Base-by-base conservation (phyloP, 2,797 vertebrate genomes). In the Bufotes viridis region DNA sequence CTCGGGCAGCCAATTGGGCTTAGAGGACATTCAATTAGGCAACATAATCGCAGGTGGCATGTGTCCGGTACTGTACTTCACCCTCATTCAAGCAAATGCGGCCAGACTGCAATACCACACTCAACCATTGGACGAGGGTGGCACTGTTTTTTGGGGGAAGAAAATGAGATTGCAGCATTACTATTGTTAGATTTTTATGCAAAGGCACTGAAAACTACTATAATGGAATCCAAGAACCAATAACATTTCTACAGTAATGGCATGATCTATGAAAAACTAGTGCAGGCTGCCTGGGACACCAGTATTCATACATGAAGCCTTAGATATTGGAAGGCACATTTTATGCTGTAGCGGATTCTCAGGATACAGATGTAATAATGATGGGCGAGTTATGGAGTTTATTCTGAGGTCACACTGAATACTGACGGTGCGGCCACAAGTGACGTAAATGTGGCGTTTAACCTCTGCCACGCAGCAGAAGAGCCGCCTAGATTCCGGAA, bases 191-290 rank as follows among this genome's bases (percentile, higher is more conserved):
- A n/a, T 55, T 78, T 53, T 6, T 78, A n/a, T 84, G 58, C 7
- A 57, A 84, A 84, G 67, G 82, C 82, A 84, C 82, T 60, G 53
- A n/a, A 63, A 42, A 53, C 24, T 82, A 69, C 24, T 29, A n/a
- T 29, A 34, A 22, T 6, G 8, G 57, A 26, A 24, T 18, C n/a
- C n/a, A 42, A 74, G 3, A 76, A 51, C 29, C 9, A 51, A 75
- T 13, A 70, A 15, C 17, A n/a, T 53, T n/a, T 1, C n/a, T 9
- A 49, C 7, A 74, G 1, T 49, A 49, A 18, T 17, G 70, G 17
- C 18, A 9, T 18, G 29, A 74, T 49, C 9, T 51, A 22, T 12
- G 7, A 74, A 49, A 60, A 49, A 2, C 18, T 1, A n/a, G 42
- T 49, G 70, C 70, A 7, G 5, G 49, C 6, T 49, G 34, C 8